A percentile compares a stretch with the other conserved stretches of the same genome.
Conservation (phyloP, 2,888 invertebrate species). For the Liposcelis brunnea region DNA sequence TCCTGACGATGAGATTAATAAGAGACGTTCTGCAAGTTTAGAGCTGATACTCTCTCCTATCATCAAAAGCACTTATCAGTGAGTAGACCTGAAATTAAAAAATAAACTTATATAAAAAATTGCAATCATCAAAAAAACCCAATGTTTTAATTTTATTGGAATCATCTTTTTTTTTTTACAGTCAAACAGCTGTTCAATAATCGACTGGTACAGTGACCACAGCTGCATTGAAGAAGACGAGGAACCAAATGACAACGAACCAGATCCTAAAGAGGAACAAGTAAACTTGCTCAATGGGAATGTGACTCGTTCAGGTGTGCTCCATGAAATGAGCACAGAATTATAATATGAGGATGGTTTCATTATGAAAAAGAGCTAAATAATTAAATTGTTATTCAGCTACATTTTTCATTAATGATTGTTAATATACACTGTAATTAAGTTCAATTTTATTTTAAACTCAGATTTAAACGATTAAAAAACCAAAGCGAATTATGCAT, state of each 20-base stretch:
- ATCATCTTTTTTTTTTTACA: not conserved
- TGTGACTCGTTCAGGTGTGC: conserved; percentile 11
- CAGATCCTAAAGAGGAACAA: not conserved
- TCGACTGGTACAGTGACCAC: conserved; percentile 1
- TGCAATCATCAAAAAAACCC: not conserved
- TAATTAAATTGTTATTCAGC: not conserved
- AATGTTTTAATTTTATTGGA: not conserved
- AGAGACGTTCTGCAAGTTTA: conserved; percentile 12
- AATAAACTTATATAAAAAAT: too few species aligned
- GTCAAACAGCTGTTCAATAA: conserved; percentile 2
- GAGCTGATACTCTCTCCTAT: conserved; percentile 14
- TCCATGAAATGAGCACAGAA: conserved; percentile 14
- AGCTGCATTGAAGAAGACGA: conserved; percentile 3
- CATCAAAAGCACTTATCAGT: conserved; percentile 11
- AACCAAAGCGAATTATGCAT: too few species aligned
- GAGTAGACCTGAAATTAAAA: not conserved
- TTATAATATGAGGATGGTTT: conserved; percentile 7
- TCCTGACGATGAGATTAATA: not conserved
- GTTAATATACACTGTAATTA: too few species aligned
- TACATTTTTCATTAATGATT: too few species aligned
- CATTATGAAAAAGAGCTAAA: too few species aligned
- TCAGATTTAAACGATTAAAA: too few species aligned
- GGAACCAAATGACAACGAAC: conserved; percentile 2
- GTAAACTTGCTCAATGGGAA: conserved; percentile 1
- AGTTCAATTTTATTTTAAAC: too few species aligned